Evolutionary conservation across 2,797 vertebrate genomes (phyloP), one percentile per base, ranked within the genome.

Genomic region (Lophura swinhoii): DNA sequence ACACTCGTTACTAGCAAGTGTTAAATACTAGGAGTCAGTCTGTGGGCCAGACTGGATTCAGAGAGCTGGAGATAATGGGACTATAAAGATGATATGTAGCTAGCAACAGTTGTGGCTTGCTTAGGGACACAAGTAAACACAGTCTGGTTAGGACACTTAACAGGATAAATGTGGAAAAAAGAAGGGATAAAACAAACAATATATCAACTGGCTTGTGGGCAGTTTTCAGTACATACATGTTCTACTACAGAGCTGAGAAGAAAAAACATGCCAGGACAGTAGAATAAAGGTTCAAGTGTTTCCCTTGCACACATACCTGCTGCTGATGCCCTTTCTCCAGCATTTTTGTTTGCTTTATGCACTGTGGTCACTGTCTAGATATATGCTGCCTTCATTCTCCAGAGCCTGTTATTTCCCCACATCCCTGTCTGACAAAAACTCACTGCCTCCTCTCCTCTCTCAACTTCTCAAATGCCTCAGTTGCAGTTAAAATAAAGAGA

Each of bases 81-180:
- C 82, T 59, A 84, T 90, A 92, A 93, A 95, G 51, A 91, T 91
- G 74, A 81, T 73, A 88, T 39, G 58, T 62, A 93, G 80, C 68
- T 90, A 91, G 74, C 68, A 93, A 95, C 88, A 64, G 80, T 87
- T 88, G 71, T 86, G 88, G 48, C 80, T 94, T 91, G 64, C 94
- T 93, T 91, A 92, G 48, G 67, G 48, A 93, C 63, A 63, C 56
- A 81, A 64, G 55, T 96, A 94, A 96, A 93, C 95, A 96, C 58
- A 90, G 76, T 60, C 85, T 93, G 49, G 64, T 82, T 55, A 70
- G 33, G 58, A 91, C 58, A 84, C 44, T 95, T 87, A 76, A 60
- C 21, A 55, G 86, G 60, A 71, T 64, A 90, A 94, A 86, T 10
- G 70, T 51, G 35, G 75, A 35, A 60, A 79, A 73, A 44, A 75